phyloP scores from a whole-genome alignment of 1,140 invertebrate species.

The Dendrolimus kikuchii region DNA sequence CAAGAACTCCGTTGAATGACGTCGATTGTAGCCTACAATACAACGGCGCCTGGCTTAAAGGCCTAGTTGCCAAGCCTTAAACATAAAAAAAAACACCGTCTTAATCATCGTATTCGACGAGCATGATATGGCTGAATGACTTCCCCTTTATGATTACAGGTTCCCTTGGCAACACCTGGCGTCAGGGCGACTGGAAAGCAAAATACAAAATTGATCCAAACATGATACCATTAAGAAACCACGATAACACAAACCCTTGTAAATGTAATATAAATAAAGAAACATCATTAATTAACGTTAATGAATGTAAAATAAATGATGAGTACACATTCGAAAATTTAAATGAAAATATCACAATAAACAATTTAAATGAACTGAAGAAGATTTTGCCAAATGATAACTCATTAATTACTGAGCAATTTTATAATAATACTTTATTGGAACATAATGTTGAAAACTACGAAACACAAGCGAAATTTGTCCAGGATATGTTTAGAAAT shows the following conservation, averaged over 20 bases:
- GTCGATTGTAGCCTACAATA: too few relatives aligned
- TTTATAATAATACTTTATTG: constrained; percentile 44
- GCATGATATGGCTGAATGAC: neutral
- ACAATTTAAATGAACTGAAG: constrained; percentile 20
- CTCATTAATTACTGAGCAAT: constrained; percentile 50
- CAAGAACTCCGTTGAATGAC: too few relatives aligned
- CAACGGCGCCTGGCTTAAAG: too few relatives aligned
- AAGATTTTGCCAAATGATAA: constrained; percentile 41
- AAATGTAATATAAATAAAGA: constrained; percentile 9
- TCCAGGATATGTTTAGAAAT: constrained; percentile 44
- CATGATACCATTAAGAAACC: constrained; percentile 34
- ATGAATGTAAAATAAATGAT: constrained; percentile 5
- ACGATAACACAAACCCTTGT: constrained; percentile 14
- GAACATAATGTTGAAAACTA: constrained; percentile 41
- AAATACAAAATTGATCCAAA: constrained; percentile 46
- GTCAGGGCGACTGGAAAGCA: constrained; percentile 62
- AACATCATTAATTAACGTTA: constrained; percentile 4
- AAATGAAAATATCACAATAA: constrained; percentile 14
- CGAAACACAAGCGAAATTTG: constrained; percentile 53
- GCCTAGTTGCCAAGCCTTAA: too few relatives aligned
- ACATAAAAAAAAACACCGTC: too few relatives aligned
- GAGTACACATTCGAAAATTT: constrained; percentile 11
- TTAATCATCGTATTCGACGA: too few relatives aligned
- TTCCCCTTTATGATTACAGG: constrained; percentile 34
- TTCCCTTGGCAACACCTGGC: constrained; percentile 64